Conservation (phyloP, 2,113 vertebrate genomes). For the Choloepus hoffmanni region DNA sequence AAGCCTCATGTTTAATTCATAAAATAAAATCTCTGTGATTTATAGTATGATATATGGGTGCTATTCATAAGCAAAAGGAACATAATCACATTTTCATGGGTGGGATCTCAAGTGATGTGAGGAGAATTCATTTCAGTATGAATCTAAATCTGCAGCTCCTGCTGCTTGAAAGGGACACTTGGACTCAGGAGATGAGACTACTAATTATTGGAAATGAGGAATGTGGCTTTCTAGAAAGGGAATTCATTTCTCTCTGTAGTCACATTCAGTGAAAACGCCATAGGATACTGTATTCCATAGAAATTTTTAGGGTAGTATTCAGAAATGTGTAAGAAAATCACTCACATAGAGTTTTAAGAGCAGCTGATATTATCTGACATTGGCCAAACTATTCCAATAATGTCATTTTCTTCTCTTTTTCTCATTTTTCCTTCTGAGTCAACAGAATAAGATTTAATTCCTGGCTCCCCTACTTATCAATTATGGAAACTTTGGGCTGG, state of each 20-base stretch:
- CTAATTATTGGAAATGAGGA: conserved; percentile 23
- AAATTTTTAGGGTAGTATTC: background rate
- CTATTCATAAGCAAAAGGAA: conserved; percentile 60
- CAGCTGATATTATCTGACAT: background rate
- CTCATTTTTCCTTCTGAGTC: background rate
- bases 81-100: conserved; percentile 3
- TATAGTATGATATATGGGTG: conserved; percentile 2
- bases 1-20: conserved; percentile 62
- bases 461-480: background rate
- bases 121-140: conserved; percentile 57
- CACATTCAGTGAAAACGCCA: background rate
- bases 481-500: background rate
- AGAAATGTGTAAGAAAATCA: background rate
- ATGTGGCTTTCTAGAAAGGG: background rate
- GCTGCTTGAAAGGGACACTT: background rate
- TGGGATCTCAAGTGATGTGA: conserved; percentile 20
- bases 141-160: conserved; percentile 33
- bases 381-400: background rate
- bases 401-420: background rate
- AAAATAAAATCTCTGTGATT: conserved; percentile 54
- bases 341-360: background rate
- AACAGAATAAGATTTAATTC: background rate
- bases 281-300: background rate
- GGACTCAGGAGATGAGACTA: background rate
- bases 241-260: background rate